Conservation (phyloP, 64 coral and sea anemone genomes). For the Anthopleura sola region DNA sequence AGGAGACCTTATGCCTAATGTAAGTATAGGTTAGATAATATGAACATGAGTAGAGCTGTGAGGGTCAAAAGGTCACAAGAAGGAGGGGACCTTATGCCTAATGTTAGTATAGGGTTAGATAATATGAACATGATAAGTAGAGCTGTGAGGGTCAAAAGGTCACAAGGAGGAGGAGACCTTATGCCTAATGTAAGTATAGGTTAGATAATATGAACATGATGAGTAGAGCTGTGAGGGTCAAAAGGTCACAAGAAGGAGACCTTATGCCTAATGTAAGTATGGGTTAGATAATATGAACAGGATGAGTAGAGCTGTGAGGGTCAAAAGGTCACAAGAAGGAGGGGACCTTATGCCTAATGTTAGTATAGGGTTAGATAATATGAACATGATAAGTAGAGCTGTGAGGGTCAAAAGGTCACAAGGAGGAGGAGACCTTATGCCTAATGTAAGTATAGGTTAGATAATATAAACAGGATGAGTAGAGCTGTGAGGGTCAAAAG, state of each 20-base stretch:
- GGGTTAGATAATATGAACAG: too few species aligned
- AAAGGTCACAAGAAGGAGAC: too few species aligned
- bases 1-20: slow-evolving; percentile 91
- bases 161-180: slow-evolving; percentile 62
- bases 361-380: too few species aligned
- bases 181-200: too few species aligned
- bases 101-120: slow-evolving; percentile 29
- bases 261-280: too few species aligned
- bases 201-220: too few species aligned
- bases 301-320: too few species aligned
- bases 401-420: slow-evolving; percentile 56
- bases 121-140: slow-evolving; percentile 30
- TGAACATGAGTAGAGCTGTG: slow-evolving; percentile 46
- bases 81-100: slow-evolving; percentile 83
- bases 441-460: slow-evolving; percentile 45
- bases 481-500: slow-evolving; percentile 53
- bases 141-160: slow-evolving; percentile 56
- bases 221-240: too few species aligned
- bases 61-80: slow-evolving; percentile 62
- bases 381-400: too few species aligned
- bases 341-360: slow-evolving; percentile 88
- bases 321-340: slow-evolving; percentile 42
- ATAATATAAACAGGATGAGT: slow-evolving; percentile 5
- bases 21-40: slow-evolving; percentile 19
- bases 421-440: slow-evolving; percentile 70